Conservation (phyloP, 2,888 invertebrate species). For the Mesoligia furuncula region DNA sequence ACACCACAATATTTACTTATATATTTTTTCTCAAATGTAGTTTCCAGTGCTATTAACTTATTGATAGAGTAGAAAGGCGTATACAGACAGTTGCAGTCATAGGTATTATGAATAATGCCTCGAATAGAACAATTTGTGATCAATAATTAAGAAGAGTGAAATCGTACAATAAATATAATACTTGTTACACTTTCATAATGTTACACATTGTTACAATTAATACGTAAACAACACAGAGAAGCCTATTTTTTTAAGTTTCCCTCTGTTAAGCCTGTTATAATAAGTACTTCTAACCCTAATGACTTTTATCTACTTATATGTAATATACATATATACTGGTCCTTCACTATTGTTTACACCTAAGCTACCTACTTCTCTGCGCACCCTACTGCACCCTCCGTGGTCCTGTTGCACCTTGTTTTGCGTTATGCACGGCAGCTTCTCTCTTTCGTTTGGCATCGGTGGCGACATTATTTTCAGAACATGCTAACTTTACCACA, state of each 20-base stretch:
- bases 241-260: conserved; percentile 86
- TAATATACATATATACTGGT: conserved; percentile 59
- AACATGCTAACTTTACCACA: conserved; percentile 81
- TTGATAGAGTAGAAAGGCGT: conserved; percentile 75
- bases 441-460: conserved; percentile 78
- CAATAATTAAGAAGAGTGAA: conserved; percentile 86
- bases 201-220: conserved; percentile 87
- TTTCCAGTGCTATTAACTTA: conserved; percentile 71
- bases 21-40: conserved; percentile 69
- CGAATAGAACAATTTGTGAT: conserved; percentile 84
- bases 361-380: conserved; percentile 64
- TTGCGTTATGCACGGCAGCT: conserved; percentile 85
- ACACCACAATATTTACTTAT: conserved; percentile 70
- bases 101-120: conserved; percentile 77
- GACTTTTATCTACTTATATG: conserved; percentile 61
- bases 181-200: conserved; percentile 87
- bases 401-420: conserved; percentile 84
- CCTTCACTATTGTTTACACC: conserved; percentile 69
- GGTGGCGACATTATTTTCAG: conserved; percentile 71
- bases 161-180: conserved; percentile 87
- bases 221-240: conserved; percentile 83
- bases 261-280: conserved; percentile 76
- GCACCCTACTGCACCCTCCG: conserved; percentile 81
- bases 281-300: conserved; percentile 72
- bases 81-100: conserved; percentile 78